phyloP scores from a whole-genome alignment of 2,797 vertebrate genomes.

The Catharus ustulatus region DNA sequence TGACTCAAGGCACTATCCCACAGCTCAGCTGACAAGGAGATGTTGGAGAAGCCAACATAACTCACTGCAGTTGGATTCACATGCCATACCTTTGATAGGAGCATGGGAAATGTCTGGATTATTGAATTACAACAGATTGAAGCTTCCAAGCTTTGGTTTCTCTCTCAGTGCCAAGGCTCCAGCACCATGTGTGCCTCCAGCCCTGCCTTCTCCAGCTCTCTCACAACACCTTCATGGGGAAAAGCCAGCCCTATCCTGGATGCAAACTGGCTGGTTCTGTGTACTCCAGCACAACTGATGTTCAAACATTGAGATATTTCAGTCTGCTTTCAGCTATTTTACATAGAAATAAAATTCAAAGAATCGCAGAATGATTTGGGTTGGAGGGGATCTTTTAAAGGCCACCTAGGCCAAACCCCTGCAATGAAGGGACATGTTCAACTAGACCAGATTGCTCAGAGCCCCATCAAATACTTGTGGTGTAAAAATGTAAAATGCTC shows the following conservation, averaged over 20 bases:
- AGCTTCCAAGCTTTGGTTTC: neutral
- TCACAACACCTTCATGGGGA: neutral
- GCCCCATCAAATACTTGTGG: neutral
- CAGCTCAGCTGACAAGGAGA: neutral
- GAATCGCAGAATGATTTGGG: neutral
- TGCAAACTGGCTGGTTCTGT: neutral
- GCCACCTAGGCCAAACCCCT: neutral
- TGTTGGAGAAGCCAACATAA: neutral
- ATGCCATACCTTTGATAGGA: rapidly evolving
- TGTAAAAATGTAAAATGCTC: neutral
- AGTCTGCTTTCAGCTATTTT: neutral
- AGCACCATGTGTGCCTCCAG: neutral
- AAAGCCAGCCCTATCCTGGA: neutral
- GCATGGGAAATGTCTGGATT: neutral
- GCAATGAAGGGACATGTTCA: neutral
- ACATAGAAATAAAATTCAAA: neutral
- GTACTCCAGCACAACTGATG: neutral
- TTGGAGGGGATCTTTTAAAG: neutral
- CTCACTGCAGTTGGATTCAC: neutral
- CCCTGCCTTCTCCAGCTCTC: neutral
- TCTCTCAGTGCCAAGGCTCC: neutral
- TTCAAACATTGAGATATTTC: neutral
- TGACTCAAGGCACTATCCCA: neutral
- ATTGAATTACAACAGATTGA: neutral
- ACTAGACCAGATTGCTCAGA: neutral